Conservation (phyloP, 2,797 vertebrate genomes). For the Scolopax rusticola region DNA sequence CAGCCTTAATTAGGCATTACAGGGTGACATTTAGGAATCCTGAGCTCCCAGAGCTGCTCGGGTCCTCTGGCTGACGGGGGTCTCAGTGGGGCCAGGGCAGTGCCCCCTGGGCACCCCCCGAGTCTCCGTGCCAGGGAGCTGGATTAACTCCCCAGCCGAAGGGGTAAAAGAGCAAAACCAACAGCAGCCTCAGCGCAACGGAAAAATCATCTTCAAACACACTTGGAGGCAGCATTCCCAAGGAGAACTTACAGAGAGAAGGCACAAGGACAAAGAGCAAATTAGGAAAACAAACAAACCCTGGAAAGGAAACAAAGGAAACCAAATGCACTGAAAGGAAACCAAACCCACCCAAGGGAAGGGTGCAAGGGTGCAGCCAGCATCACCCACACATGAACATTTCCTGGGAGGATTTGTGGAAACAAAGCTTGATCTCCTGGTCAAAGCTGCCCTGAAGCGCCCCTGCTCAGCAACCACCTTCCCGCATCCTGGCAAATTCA, state of each 20-base stretch:
- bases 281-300: neutral
- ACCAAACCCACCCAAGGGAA: neutral
- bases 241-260: neutral
- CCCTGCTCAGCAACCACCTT: fast-evolving
- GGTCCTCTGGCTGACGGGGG: neutral
- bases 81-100: neutral
- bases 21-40: conserved; percentile 66
- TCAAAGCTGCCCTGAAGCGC: fast-evolving
- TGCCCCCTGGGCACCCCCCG: neutral
- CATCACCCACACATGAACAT: neutral
- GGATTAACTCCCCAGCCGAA: neutral
- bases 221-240: neutral
- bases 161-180: neutral
- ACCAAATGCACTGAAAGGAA: neutral
- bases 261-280: neutral
- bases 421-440: fast-evolving
- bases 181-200: neutral
- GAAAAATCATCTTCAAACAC: fast-evolving
- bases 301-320: too few species aligned
- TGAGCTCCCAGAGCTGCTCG: neutral
- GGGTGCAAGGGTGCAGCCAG: neutral
- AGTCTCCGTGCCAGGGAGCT: neutral
- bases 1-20: conserved; percentile 71
- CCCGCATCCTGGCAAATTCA: neutral
- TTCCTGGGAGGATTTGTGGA: neutral